Percentiles rank a stretch among this genome's conserved stretches.
Conservation (phyloP, 2,888 invertebrate species). For the Eupithecia inturbata region DNA sequence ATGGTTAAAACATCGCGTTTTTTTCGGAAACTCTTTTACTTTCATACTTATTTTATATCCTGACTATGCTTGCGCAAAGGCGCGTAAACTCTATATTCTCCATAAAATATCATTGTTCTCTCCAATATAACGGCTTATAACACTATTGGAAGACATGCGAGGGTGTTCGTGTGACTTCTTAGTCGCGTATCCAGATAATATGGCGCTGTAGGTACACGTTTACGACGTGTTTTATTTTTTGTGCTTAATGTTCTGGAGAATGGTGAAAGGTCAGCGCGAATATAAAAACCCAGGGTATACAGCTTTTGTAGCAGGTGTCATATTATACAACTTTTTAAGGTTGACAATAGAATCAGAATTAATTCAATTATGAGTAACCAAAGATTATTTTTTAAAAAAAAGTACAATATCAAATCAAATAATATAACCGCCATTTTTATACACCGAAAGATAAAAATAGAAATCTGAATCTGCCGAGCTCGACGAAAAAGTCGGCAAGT, state of each 20-base stretch:
- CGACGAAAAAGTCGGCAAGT: background rate
- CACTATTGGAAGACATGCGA: background rate
- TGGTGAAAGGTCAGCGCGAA: constrained; percentile 30
- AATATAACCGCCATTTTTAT: background rate
- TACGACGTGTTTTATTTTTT: constrained; percentile 32
- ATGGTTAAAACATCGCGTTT: no score
- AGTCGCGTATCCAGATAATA: constrained; percentile 29
- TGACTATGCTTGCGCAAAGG: background rate
- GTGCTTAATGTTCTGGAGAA: constrained; percentile 32
- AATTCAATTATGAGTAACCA: background rate
- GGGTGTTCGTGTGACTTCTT: constrained; percentile 25
- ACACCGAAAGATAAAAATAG: background rate
- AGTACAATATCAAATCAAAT: background rate
- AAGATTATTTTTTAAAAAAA: background rate
- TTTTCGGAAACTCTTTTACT: no score
- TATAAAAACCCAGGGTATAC: constrained; percentile 18
- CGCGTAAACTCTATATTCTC: background rate
- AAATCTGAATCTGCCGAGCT: background rate
- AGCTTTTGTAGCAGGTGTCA: background rate
- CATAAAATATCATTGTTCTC: constrained; percentile 7
- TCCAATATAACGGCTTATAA: constrained; percentile 13
- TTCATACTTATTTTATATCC: background rate
- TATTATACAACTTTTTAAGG: background rate
- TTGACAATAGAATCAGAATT: background rate
- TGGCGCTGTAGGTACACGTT: constrained; percentile 12